Evolutionary conservation across 2,888 invertebrate genomes (phyloP).

Genomic region (Noctua comes): DNA sequence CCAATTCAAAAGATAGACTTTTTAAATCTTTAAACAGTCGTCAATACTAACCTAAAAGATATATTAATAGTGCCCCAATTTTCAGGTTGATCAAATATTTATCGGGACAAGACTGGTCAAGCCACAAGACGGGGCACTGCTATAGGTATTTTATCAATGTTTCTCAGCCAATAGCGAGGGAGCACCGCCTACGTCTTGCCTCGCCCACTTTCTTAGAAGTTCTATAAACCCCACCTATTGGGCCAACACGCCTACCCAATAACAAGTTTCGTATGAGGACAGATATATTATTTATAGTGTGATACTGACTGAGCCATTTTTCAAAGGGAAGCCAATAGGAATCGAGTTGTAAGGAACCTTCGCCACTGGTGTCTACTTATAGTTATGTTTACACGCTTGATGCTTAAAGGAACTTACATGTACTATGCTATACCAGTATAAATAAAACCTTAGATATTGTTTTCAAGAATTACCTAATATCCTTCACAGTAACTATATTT

Average conservation of each 20-base stretch:
- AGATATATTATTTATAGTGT: background rate
- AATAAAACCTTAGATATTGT: too few species aligned
- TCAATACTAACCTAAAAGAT: background rate
- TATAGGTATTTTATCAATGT: conserved; percentile 23
- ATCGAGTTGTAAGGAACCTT: too few species aligned
- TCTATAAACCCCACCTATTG: conserved; percentile 64
- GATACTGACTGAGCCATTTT: too few species aligned
- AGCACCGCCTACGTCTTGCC: conserved; percentile 77
- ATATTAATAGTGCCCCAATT: conserved; percentile 27
- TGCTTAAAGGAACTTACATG: background rate
- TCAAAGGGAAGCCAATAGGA: too few species aligned
- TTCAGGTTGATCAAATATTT: conserved; percentile 34
- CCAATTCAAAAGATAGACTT: background rate
- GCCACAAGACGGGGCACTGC: background rate
- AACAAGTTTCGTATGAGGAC: conserved; percentile 57
- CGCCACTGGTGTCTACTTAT: too few species aligned
- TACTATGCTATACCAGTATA: background rate
- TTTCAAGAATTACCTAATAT: background rate
- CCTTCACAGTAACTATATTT: background rate
- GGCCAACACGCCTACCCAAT: conserved; percentile 69
- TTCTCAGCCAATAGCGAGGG: conserved; percentile 72
- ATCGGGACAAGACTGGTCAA: conserved; percentile 15
- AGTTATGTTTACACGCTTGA: background rate
- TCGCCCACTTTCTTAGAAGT: conserved; percentile 86
- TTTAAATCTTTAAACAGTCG: background rate